A percentile compares a stretch with the other conserved stretches of the same genome.
Conservation (phyloP, 2,113 vertebrate species). For the Ellobius talpinus region DNA sequence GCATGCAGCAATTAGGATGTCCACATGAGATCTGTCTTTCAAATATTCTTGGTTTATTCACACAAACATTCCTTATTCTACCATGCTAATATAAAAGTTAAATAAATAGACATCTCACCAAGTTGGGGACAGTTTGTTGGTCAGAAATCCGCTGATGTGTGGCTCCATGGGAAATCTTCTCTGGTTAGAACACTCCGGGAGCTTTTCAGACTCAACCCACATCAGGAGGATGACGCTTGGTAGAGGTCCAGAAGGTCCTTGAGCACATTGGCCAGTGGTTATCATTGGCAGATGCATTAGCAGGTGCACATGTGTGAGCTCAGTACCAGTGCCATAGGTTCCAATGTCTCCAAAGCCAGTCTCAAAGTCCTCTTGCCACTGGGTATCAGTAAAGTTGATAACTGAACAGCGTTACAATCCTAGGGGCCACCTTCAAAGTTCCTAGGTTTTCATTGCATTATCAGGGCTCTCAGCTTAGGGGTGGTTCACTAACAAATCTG, state of each 20-base stretch:
- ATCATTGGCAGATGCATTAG: not conserved
- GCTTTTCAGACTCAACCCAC: not conserved
- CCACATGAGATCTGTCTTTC: not conserved
- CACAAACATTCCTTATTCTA: not conserved
- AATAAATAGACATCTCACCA: not conserved
- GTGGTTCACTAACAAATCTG: not conserved
- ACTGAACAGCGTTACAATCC: not conserved
- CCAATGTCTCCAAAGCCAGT: not conserved
- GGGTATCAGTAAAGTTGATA: not conserved
- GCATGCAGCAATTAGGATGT: not conserved
- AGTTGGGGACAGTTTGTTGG: not conserved
- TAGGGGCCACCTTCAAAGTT: not conserved
- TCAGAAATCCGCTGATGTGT: not conserved
- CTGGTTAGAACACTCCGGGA: not conserved
- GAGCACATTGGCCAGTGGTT: not conserved
- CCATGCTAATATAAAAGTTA: not conserved
- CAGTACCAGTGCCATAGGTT: not conserved
- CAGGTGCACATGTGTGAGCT: not conserved
- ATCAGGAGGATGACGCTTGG: not conserved
- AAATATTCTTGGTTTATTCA: not conserved
- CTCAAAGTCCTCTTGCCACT: not conserved
- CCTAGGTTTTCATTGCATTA: not conserved
- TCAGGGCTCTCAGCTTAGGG: not conserved
- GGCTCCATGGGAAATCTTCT: not conserved
- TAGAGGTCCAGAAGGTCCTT: not conserved